These are phyloP conservation scores for Noctua janthina DNA, from an alignment of 2,888 invertebrate genomes.

Conservation along the genomic window DNA sequence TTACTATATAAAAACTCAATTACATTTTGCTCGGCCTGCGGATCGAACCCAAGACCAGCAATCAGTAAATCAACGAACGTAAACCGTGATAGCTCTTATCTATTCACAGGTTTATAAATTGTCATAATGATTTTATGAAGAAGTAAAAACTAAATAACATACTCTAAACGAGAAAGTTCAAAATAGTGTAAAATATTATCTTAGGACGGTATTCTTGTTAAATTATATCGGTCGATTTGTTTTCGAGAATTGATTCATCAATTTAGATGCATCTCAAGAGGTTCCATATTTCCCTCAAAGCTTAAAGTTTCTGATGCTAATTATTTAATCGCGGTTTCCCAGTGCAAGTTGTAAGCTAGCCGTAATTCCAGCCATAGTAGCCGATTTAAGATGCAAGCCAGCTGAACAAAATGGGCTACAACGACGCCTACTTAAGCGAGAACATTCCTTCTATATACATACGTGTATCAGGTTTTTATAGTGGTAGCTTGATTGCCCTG, in stretches of 20 bases:
- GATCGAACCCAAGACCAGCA: neutral
- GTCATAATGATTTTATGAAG: neutral
- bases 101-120: neutral
- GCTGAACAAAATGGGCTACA: constrained; percentile 36
- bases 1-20: neutral
- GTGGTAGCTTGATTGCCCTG: neutral
- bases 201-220: neutral
- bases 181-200: neutral
- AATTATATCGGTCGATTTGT: neutral
- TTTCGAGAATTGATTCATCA: neutral
- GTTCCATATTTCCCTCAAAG: constrained; percentile 14
- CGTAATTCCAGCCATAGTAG: constrained; percentile 16
- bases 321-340: constrained; percentile 31
- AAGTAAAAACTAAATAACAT: neutral
- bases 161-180: neutral
- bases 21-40: neutral
- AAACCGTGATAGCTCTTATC: neutral
- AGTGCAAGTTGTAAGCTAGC: constrained; percentile 21
- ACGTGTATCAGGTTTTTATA: neutral
- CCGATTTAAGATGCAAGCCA: constrained; percentile 47
- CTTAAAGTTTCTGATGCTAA: constrained; percentile 26
- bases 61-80: neutral
- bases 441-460: neutral
- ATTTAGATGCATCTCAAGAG: neutral
- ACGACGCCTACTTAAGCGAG: constrained; percentile 7